Conservation (phyloP, 2,888 invertebrate species). For the Diachrysia chrysitis region DNA sequence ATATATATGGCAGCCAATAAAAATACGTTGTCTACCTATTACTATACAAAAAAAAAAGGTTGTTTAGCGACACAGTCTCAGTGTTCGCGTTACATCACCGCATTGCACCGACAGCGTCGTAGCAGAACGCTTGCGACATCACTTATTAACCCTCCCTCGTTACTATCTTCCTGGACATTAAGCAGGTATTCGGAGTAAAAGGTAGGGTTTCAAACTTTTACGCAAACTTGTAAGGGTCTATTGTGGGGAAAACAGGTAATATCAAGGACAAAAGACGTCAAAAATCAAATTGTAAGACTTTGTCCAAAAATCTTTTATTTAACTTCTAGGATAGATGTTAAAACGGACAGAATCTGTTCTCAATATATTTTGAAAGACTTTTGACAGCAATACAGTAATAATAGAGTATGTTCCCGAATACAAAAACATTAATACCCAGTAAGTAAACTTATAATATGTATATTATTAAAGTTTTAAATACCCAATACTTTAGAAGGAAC, state of each 20-base stretch:
- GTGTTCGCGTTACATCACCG: slow-evolving; percentile 69
- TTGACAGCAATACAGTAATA: too few relatives aligned
- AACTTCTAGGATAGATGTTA: too few relatives aligned
- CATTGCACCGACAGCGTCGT: slow-evolving; percentile 69
- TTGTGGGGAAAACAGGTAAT: too few relatives aligned
- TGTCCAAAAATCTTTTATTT: too few relatives aligned
- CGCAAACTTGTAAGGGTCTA: not conserved
- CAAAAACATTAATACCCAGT: too few relatives aligned
- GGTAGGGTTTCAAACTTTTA: not conserved
- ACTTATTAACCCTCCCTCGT: slow-evolving; percentile 62
- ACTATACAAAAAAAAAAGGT: slow-evolving; percentile 32
- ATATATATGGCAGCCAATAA: not conserved
- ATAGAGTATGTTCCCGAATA: too few relatives aligned
- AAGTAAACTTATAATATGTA: too few relatives aligned
- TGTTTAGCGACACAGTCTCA: slow-evolving; percentile 39
- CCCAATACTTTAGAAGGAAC: not conserved
- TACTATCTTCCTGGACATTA: slow-evolving; percentile 50
- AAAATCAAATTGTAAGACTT: too few relatives aligned
- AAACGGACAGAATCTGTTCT: too few relatives aligned
- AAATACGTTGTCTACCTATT: slow-evolving; percentile 12
- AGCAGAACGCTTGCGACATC: slow-evolving; percentile 73
- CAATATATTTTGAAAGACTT: too few relatives aligned
- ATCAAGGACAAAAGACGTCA: too few relatives aligned
- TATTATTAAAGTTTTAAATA: not conserved
- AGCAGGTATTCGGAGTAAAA: not conserved